Percentiles rank a stretch among this genome's conserved stretches.
phyloP scores from a whole-genome alignment of 2,113 vertebrate species.

The Oryzias woworae region DNA sequence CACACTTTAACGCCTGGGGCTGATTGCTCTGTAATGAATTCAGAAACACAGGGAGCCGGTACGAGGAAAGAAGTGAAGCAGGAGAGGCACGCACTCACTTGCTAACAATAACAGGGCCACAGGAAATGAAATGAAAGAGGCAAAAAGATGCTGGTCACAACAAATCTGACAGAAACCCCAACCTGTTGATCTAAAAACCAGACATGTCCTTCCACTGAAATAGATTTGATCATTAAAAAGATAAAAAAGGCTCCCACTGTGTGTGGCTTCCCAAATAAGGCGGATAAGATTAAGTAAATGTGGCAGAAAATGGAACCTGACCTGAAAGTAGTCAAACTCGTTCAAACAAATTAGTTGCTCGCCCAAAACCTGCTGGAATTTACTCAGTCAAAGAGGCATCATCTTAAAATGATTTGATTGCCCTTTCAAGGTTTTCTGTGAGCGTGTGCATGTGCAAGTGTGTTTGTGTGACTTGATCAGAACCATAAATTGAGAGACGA shows the following conservation, averaged over 20 bases:
- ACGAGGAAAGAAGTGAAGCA: constrained; percentile 65
- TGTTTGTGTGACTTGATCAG: too few species aligned
- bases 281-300: constrained; percentile 16
- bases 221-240: constrained; percentile 7
- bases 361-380: constrained; percentile 6
- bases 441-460: too few species aligned
- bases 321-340: too few species aligned
- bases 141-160: constrained; percentile 35
- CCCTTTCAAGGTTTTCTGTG: too few species aligned
- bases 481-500: too few species aligned
- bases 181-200: constrained; percentile 17
- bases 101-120: constrained; percentile 77
- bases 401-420: too few species aligned
- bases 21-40: constrained; percentile 92
- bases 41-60: constrained; percentile 72
- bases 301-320: background rate
- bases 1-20: constrained; percentile 81
- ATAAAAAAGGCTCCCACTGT: constrained; percentile 33
- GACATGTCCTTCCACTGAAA: constrained; percentile 23
- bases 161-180: constrained; percentile 41
- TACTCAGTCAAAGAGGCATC: background rate
- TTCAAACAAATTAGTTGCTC: too few species aligned
- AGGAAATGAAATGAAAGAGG: constrained; percentile 37
- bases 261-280: constrained; percentile 31
- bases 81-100: constrained; percentile 72